Conservation (phyloP, 2,797 vertebrate genomes). For the Sciurus vulgaris region DNA sequence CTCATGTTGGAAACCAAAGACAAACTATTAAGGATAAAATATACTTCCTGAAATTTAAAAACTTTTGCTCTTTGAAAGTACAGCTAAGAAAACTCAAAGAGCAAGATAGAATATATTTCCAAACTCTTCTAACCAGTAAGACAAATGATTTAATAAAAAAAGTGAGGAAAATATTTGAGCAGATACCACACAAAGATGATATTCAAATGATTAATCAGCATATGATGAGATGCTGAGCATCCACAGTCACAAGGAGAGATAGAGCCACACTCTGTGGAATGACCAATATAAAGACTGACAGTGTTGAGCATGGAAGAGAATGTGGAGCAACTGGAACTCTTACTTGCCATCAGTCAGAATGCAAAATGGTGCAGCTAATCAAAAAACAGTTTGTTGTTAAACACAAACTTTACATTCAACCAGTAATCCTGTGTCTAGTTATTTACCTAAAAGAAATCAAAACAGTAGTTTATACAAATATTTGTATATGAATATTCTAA, state of each 20-base stretch:
- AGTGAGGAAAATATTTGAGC: background rate
- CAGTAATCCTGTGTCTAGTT: background rate
- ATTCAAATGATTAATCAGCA: background rate
- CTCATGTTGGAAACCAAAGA: background rate
- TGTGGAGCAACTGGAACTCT: background rate
- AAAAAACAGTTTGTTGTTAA: background rate
- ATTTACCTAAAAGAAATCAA: conserved; percentile 37
- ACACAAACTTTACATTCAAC: background rate
- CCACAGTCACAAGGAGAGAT: background rate
- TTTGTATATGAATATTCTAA: background rate
- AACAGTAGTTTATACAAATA: background rate
- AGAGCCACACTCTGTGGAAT: background rate
- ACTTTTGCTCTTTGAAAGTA: background rate
- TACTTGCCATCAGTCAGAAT: background rate
- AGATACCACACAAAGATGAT: background rate
- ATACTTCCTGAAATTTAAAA: conserved; percentile 19
- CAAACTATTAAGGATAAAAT: background rate
- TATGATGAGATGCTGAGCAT: background rate
- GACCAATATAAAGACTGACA: background rate
- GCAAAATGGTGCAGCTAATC: background rate
- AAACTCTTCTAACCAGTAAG: background rate
- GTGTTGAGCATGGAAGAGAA: background rate
- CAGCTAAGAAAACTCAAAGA: background rate
- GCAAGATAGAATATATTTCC: background rate
- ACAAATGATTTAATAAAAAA: background rate